Conservation (phyloP, 2,113 vertebrate genomes). For the Pituophis catenifer region DNA sequence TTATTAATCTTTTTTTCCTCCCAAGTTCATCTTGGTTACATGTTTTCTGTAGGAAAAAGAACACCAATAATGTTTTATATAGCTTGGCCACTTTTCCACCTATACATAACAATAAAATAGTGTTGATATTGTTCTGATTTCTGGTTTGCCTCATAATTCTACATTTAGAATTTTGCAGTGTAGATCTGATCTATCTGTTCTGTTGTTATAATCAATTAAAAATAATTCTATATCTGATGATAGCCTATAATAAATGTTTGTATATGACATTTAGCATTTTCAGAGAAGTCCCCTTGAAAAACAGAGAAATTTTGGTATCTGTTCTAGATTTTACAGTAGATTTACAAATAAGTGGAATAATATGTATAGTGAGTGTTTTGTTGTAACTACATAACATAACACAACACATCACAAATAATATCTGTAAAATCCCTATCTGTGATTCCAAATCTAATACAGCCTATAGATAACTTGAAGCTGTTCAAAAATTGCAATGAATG, state of each 20-base stretch:
- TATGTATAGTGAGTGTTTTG: neutral
- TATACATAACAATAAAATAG: neutral
- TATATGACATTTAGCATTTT: neutral
- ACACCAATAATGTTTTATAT: neutral
- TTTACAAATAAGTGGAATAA: neutral
- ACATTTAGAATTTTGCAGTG: neutral
- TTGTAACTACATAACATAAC: neutral
- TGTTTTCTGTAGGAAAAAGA: neutral
- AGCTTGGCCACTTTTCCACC: neutral
- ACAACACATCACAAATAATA: neutral
- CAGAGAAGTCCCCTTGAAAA: neutral
- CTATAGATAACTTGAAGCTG: neutral
- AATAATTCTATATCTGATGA: neutral
- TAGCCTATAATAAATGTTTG: neutral
- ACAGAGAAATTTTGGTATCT: neutral
- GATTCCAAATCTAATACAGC: neutral
- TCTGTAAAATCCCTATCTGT: neutral
- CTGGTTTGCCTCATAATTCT: neutral
- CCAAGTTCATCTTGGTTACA: neutral
- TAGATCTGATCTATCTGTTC: neutral
- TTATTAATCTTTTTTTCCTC: neutral
- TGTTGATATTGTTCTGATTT: neutral
- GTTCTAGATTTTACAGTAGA: neutral
- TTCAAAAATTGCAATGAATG: neutral
- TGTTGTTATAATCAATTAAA: neutral